phyloP scores from a whole-genome alignment of 2,888 invertebrate genomes.

The Apamea crenata region DNA sequence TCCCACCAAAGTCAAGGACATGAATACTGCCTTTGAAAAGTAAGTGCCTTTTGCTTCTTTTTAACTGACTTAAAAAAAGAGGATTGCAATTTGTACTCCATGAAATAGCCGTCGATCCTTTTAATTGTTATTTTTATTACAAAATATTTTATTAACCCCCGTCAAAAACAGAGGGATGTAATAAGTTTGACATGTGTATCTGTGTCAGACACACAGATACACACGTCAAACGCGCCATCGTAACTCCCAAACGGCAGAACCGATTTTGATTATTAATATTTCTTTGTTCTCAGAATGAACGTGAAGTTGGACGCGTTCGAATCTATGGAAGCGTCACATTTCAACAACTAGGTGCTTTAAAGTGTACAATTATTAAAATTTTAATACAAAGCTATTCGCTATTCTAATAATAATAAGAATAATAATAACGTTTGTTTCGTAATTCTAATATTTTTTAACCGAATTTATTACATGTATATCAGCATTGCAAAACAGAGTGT shows the following conservation, averaged over 20 bases:
- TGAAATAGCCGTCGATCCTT: neutral
- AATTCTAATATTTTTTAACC: conserved; percentile 49
- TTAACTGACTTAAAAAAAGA: neutral
- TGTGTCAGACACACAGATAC: too few species aligned
- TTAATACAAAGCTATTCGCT: conserved; percentile 52
- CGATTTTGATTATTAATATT: neutral
- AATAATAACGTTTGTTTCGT: too few species aligned
- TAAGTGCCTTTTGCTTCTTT: conserved; percentile 77
- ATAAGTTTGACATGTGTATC: too few species aligned
- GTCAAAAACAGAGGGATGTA: too few species aligned
- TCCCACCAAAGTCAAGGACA: conserved; percentile 93
- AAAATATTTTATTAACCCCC: neutral
- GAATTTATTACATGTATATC: conserved; percentile 42
- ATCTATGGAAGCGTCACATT: conserved; percentile 92
- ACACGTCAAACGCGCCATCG: too few species aligned
- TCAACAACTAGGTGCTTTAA: conserved; percentile 82
- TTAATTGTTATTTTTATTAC: too few species aligned
- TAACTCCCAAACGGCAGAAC: too few species aligned
- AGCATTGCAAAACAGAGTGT: conserved; percentile 33
- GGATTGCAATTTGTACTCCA: neutral
- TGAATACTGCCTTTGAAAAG: conserved; percentile 92
- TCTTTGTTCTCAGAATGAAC: conserved; percentile 85
- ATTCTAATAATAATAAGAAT: too few species aligned
- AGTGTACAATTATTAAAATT: conserved; percentile 51
- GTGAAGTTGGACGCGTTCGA: conserved; percentile 90